These are phyloP conservation scores for Galeruca laticollis DNA, from an alignment of 2,888 invertebrate genomes.

Conservation along the genomic window DNA sequence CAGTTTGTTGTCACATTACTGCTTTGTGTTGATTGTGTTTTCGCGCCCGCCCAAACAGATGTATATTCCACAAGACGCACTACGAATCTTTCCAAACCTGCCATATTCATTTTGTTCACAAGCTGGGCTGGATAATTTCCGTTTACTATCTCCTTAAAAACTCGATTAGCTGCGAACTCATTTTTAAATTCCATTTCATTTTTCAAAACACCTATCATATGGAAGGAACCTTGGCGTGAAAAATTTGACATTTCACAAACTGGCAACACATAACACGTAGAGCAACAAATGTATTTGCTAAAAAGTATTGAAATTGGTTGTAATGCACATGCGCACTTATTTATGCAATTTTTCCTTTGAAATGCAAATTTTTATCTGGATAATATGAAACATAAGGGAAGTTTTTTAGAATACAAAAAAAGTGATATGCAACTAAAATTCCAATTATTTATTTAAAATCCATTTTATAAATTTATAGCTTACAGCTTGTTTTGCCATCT, in stretches of 20 bases:
- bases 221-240: background rate
- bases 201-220: constrained; percentile 1
- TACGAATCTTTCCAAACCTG: constrained; percentile 29
- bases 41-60: constrained; percentile 32
- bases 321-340: background rate
- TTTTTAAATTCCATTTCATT: constrained; percentile 25
- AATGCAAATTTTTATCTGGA: too few species aligned
- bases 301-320: background rate
- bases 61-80: constrained; percentile 33
- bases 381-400: too few species aligned
- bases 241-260: constrained; percentile 12
- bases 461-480: background rate
- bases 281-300: background rate
- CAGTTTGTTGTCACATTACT: constrained; percentile 25
- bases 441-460: background rate
- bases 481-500: constrained; percentile 31
- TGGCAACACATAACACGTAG: background rate
- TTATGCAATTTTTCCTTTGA: background rate
- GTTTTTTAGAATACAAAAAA: too few species aligned
- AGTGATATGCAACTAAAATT: too few species aligned
- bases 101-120: constrained; percentile 28
- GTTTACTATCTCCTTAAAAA: constrained; percentile 31
- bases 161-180: background rate
- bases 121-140: constrained; percentile 29
- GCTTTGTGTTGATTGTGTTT: constrained; percentile 23